These are phyloP conservation scores for Nothura maculosa DNA, from an alignment of 2,797 vertebrate species.

Conservation along the genomic window DNA sequence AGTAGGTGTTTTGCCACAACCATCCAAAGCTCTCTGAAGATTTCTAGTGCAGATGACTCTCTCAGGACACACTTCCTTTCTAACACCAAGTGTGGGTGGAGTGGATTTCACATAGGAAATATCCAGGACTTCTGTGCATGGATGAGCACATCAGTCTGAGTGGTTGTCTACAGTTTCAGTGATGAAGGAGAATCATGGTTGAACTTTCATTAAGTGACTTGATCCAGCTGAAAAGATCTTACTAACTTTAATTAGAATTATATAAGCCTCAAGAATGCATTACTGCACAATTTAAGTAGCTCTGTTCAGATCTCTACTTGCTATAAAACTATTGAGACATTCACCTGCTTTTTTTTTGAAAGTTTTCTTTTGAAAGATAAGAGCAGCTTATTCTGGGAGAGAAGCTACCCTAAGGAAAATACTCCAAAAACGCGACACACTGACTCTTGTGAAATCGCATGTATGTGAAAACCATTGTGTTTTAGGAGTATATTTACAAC, in stretches of 20 bases:
- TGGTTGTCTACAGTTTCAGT: background rate
- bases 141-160: fast-evolving
- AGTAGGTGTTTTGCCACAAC: background rate
- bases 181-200: background rate
- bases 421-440: background rate
- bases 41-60: background rate
- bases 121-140: background rate
- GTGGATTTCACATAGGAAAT: background rate
- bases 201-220: background rate
- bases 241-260: background rate
- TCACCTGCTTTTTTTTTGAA: background rate
- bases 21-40: background rate
- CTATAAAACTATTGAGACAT: background rate
- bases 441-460: background rate
- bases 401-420: background rate
- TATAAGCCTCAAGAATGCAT: background rate
- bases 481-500: background rate
- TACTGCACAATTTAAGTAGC: background rate
- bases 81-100: background rate
- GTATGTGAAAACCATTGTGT: background rate
- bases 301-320: background rate
- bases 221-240: background rate
- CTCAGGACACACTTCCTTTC: background rate
- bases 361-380: too few species aligned
- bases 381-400: background rate